Conservation (phyloP, 2,113 vertebrate species). For the Cottus gobio region DNA sequence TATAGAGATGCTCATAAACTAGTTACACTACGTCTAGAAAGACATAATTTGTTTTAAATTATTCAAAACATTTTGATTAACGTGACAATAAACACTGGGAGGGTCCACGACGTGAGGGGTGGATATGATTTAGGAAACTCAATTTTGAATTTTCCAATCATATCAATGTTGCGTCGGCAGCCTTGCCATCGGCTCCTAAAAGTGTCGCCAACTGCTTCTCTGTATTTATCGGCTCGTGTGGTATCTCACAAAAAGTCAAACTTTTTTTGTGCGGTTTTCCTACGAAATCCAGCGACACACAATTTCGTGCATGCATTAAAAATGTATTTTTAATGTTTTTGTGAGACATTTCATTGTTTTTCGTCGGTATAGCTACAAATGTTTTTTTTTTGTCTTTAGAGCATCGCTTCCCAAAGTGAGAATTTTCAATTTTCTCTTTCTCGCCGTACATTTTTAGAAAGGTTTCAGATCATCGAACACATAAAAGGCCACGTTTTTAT, state of each 20-base stretch:
- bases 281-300: too few species aligned
- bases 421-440: background rate
- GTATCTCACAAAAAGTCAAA: too few species aligned
- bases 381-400: too few species aligned
- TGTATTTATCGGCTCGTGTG: too few species aligned
- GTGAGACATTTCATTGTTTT: too few species aligned
- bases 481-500: background rate
- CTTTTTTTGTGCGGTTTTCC: too few species aligned
- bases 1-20: constrained; percentile 50
- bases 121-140: background rate
- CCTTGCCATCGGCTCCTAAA: too few species aligned
- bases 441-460: background rate
- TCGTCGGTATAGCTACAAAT: too few species aligned
- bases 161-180: background rate
- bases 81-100: too few species aligned
- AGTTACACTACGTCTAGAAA: constrained; percentile 28
- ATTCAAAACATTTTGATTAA: constrained; percentile 54
- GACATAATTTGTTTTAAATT: constrained; percentile 49
- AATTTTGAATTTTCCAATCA: background rate
- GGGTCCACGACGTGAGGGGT: too few species aligned
- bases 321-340: too few species aligned
- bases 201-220: background rate
- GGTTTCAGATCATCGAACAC: background rate
- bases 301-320: too few species aligned
- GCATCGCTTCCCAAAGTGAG: background rate